phyloP scores from a whole-genome alignment of 2,888 invertebrate species.

The Chrysopilus asiliformis region DNA sequence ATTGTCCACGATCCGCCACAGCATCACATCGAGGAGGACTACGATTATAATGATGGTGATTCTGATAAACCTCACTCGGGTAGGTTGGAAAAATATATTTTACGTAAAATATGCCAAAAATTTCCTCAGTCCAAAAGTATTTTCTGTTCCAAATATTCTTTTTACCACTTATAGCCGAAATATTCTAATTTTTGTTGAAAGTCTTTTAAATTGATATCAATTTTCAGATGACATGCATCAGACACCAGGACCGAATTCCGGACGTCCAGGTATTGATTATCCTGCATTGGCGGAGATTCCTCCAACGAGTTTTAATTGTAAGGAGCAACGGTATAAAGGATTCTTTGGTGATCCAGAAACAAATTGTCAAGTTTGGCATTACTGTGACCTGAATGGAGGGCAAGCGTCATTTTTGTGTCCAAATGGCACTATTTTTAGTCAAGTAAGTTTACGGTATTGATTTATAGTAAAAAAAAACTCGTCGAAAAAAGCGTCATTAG shows the following conservation, averaged over 20 bases:
- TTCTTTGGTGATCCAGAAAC: conserved; percentile 83
- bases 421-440: conserved; percentile 82
- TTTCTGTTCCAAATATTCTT: too few species aligned
- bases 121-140: too few species aligned
- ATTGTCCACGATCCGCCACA: conserved; percentile 29
- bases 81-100: too few species aligned
- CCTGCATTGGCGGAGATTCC: conserved; percentile 65
- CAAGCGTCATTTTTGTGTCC: conserved; percentile 83
- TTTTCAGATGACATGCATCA: too few species aligned
- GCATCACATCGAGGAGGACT: conserved; percentile 26
- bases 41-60: conserved; percentile 20
- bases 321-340: conserved; percentile 75
- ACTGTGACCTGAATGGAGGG: conserved; percentile 80
- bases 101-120: too few species aligned
- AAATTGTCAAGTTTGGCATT: conserved; percentile 85
- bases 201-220: too few species aligned
- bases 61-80: background rate
- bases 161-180: too few species aligned
- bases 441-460: conserved; percentile 33
- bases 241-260: conserved; percentile 42
- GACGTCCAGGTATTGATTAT: conserved; percentile 61
- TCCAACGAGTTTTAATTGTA: conserved; percentile 63
- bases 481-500: too few species aligned
- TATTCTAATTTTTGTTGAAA: too few species aligned
- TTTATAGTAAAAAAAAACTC: too few species aligned